Evolutionary conservation across 2,797 vertebrate genomes (phyloP).

Genomic region (Myotis pilosus): DNA sequence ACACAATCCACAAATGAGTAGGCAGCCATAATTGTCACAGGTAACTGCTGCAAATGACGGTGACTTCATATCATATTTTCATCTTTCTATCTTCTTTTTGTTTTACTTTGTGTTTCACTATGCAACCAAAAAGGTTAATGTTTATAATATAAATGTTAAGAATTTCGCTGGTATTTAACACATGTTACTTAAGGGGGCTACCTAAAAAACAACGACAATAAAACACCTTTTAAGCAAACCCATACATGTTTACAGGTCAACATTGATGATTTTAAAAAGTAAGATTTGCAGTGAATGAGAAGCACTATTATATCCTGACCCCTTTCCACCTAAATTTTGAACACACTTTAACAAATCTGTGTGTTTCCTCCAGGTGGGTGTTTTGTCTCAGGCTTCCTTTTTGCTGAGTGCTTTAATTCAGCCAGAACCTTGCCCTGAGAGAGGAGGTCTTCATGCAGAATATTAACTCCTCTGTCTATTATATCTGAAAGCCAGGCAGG

Average conservation of each 20-base stretch:
- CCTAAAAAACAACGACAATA: neutral
- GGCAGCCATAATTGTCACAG: neutral
- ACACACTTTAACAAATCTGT: neutral
- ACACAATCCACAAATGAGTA: neutral
- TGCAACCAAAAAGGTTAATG: neutral
- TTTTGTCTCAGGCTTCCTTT: neutral
- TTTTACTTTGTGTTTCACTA: slow-evolving; percentile 10
- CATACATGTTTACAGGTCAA: neutral
- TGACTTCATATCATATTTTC: neutral
- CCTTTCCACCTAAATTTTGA: slow-evolving; percentile 26
- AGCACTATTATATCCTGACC: neutral
- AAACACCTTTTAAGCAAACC: neutral
- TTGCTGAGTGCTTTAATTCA: neutral
- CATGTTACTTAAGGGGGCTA: neutral
- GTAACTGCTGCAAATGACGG: neutral
- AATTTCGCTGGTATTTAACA: neutral
- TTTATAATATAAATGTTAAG: slow-evolving; percentile 8
- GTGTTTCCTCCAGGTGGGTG: neutral
- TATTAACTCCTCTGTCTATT: neutral
- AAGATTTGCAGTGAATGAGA: neutral
- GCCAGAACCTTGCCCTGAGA: neutral
- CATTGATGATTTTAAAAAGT: neutral
- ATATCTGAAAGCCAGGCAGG: neutral
- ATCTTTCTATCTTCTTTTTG: neutral
- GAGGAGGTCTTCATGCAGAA: neutral